Evolutionary conservation across 2,113 vertebrate species (phyloP).

Genomic region (Loxodonta africana): DNA sequence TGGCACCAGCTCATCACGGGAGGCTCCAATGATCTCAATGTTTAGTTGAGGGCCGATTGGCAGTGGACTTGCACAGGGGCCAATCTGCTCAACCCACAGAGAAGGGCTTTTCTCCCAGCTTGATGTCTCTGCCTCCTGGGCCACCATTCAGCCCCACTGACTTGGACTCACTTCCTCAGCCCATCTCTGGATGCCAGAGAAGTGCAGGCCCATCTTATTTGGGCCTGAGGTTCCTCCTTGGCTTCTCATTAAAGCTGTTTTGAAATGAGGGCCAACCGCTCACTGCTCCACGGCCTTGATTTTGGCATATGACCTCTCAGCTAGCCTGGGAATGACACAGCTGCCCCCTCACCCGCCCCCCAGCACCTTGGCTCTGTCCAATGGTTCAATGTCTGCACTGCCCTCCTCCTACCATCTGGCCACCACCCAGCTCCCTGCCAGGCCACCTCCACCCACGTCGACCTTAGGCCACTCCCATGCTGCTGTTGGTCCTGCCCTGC

Average conservation of each 20-base stretch:
- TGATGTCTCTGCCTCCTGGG: not conserved
- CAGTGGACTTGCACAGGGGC: not conserved
- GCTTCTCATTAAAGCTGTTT: not conserved
- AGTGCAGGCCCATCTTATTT: no score
- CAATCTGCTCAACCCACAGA: rapidly evolving
- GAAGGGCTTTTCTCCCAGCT: no score
- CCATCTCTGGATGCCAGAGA: rapidly evolving
- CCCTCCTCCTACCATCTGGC: not conserved
- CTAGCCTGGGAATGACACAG: not conserved
- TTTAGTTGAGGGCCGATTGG: not conserved
- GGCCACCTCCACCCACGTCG: not conserved
- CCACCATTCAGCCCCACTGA: rapidly evolving
- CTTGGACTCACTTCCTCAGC: not conserved
- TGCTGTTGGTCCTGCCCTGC: not conserved
- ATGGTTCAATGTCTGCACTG: rapidly evolving
- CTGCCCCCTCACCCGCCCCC: not conserved
- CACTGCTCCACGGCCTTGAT: rapidly evolving
- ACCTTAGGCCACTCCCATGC: not conserved
- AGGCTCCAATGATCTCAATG: rapidly evolving
- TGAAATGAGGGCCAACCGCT: not conserved
- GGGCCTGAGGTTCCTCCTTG: not conserved
- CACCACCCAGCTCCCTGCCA: not conserved
- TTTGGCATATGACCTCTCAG: not conserved
- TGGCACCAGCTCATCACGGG: rapidly evolving
- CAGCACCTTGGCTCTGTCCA: not conserved